Conservation (phyloP, 2,113 vertebrate genomes). For the Alectura lathami region DNA sequence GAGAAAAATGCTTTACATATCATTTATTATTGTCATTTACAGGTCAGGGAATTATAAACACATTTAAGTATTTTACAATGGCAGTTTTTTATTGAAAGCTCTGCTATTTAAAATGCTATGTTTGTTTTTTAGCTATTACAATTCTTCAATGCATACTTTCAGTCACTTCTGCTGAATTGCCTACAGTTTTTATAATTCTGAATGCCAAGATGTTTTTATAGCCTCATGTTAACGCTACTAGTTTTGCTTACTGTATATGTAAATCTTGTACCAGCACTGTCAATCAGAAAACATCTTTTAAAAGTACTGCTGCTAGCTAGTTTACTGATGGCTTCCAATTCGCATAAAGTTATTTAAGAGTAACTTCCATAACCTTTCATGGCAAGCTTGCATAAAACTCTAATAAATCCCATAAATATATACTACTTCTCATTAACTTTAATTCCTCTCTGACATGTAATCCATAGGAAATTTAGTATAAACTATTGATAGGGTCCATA, state of each 20-base stretch:
- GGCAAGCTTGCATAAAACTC: neutral
- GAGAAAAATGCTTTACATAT: conserved; percentile 46
- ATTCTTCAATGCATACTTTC: conserved; percentile 1
- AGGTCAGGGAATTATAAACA: conserved; percentile 65
- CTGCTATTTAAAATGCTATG: neutral
- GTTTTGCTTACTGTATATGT: conserved; percentile 32
- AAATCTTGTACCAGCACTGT: conserved; percentile 22
- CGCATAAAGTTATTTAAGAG: conserved; percentile 23
- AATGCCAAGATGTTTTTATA: conserved; percentile 34
- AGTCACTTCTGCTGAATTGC: conserved; percentile 22
- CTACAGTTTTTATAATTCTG: neutral
- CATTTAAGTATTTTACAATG: conserved; percentile 58
- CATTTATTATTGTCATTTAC: conserved; percentile 66
- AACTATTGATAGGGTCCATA: neutral
- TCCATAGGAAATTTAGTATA: neutral
- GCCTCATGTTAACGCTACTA: conserved; percentile 13
- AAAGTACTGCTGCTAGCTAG: neutral
- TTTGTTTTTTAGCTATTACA: conserved; percentile 4
- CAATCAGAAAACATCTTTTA: conserved; percentile 12
- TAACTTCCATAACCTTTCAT: neutral
- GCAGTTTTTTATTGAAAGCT: neutral
- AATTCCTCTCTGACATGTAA: neutral
- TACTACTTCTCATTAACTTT: neutral
- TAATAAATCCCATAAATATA: neutral
- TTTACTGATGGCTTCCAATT: conserved; percentile 14